phyloP scores from a whole-genome alignment of 2,888 invertebrate genomes.

The Apamea monoglypha region DNA sequence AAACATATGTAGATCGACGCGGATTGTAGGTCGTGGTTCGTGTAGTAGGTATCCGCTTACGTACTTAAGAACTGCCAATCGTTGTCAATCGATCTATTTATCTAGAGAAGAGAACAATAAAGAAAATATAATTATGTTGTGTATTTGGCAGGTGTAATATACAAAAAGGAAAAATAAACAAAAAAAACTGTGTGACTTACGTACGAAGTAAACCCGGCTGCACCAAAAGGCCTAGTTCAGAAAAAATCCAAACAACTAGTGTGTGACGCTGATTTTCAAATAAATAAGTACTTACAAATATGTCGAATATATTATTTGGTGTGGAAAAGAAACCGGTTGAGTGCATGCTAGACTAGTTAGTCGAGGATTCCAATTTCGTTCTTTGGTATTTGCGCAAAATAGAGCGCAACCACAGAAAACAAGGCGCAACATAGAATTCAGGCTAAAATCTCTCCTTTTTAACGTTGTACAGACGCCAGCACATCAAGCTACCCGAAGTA shows the following conservation, averaged over 20 bases:
- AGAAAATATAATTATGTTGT: too few species aligned
- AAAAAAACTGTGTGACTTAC: not conserved
- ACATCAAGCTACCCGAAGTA: too few species aligned
- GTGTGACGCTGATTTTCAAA: too few species aligned
- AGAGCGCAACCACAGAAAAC: not conserved
- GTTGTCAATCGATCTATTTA: too few species aligned
- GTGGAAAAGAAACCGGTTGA: not conserved
- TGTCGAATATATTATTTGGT: not conserved
- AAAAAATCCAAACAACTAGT: too few species aligned
- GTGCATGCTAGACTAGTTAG: not conserved
- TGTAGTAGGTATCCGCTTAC: not conserved
- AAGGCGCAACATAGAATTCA: not conserved
- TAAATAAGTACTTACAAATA: not conserved
- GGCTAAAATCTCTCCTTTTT: not conserved
- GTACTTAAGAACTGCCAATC: not conserved
- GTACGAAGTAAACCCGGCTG: not conserved
- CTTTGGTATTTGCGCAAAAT: not conserved
- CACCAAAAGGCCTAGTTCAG: not conserved
- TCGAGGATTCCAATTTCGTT: not conserved
- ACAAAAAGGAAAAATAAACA: too few species aligned
- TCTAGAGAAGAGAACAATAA: not conserved
- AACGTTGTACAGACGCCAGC: too few species aligned
- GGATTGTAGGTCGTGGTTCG: not conserved
- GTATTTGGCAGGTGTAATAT: too few species aligned
- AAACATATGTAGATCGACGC: not conserved